A percentile compares a stretch with the other conserved stretches of the same genome.
Evolutionary conservation across 2,888 invertebrate genomes (phyloP).

Genomic region (Megalurothrips usitatus): DNA sequence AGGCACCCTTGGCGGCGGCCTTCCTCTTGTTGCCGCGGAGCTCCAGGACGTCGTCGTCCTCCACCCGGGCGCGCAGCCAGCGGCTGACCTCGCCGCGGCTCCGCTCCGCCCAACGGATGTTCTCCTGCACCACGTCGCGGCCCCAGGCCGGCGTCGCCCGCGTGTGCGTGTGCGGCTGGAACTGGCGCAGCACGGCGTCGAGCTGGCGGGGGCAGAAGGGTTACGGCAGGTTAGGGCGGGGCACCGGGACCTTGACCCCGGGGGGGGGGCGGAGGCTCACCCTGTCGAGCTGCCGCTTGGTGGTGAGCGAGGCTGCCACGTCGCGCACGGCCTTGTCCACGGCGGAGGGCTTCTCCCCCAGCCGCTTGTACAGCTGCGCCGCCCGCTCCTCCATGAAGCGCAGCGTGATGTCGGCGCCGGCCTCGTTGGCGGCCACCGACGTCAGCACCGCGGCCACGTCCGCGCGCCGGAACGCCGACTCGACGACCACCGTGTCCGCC

Average conservation of each 20-base stretch:
- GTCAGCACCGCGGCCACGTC: background rate
- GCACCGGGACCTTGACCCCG: background rate
- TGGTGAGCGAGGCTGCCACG: background rate
- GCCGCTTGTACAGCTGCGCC: background rate
- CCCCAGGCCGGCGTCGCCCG: background rate
- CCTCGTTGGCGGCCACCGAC: conserved; percentile 2
- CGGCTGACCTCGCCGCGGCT: conserved; percentile 11
- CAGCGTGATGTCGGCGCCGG: background rate
- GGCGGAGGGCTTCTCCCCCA: background rate
- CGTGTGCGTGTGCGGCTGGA: background rate
- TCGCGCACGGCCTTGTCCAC: background rate
- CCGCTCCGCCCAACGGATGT: conserved; percentile 16
- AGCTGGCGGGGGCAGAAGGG: background rate
- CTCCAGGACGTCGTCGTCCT: conserved; percentile 11
- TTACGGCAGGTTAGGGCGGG: too few relatives aligned
- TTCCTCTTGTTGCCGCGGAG: background rate
- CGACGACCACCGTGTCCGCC: background rate
- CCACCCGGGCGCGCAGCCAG: background rate
- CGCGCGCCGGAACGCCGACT: background rate
- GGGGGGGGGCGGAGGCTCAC: background rate
- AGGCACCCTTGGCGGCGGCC: background rate
- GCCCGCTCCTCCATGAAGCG: conserved; percentile 9
- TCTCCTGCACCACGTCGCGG: background rate
- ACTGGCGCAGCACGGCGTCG: background rate
- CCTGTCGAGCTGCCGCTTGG: background rate